These are phyloP conservation scores for Standfussiana lucernea DNA, from an alignment of 2,888 invertebrate genomes.

Conservation along the genomic window DNA sequence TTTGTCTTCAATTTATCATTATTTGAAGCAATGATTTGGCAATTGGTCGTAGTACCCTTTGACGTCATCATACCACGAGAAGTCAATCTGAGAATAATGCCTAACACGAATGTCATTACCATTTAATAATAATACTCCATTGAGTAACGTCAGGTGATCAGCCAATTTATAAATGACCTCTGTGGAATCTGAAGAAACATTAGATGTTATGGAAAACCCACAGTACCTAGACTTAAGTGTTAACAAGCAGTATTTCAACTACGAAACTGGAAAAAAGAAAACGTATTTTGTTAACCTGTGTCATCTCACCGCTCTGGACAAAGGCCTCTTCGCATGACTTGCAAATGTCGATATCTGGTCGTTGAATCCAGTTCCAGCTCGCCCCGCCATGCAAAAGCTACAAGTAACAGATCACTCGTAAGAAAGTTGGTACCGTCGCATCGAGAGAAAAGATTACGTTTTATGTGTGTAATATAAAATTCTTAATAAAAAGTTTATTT, in stretches of 20 bases:
- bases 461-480: too few species aligned
- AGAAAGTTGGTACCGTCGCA: neutral
- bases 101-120: neutral
- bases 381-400: neutral
- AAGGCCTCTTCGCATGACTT: neutral
- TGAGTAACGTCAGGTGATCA: neutral
- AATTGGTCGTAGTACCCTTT: constrained; percentile 18
- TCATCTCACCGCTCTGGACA: too few species aligned
- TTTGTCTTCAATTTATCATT: constrained; percentile 26
- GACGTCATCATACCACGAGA: neutral
- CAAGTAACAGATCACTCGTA: neutral
- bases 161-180: neutral
- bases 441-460: neutral
- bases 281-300: too few species aligned
- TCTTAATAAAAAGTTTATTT: too few species aligned
- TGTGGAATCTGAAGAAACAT: neutral
- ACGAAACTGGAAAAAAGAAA: too few species aligned
- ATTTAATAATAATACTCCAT: constrained; percentile 1
- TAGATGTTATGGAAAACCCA: neutral
- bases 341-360: neutral
- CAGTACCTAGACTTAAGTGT: too few species aligned
- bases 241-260: neutral
- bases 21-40: constrained; percentile 38
- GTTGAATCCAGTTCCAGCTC: neutral
- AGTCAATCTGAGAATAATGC: constrained; percentile 6